A percentile compares a stretch with the other conserved stretches of the same genome.
Conservation (phyloP, 2,888 invertebrate species). For the Aradus depressus region DNA sequence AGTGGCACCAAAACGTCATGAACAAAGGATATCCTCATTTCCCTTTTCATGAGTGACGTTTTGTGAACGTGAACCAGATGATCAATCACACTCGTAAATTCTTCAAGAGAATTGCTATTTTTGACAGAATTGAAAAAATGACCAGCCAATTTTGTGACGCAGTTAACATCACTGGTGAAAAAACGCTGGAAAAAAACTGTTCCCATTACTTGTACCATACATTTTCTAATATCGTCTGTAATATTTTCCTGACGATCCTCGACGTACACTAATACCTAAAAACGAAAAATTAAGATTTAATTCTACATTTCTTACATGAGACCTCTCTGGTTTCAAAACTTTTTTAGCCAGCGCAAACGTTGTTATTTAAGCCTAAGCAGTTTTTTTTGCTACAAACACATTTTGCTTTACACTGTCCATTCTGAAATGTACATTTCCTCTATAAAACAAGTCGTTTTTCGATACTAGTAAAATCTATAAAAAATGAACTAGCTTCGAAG, state of each 20-base stretch:
- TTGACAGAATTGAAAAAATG: slow-evolving; percentile 2
- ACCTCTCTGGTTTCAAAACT: too few species aligned
- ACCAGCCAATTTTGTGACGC: slow-evolving; percentile 9
- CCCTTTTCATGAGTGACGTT: slow-evolving; percentile 18
- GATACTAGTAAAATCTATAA: too few species aligned
- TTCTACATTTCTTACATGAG: too few species aligned
- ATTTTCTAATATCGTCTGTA: neutral
- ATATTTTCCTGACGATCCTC: neutral
- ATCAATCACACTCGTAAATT: slow-evolving; percentile 14
- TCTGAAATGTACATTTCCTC: too few species aligned
- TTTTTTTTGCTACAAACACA: too few species aligned
- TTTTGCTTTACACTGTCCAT: too few species aligned
- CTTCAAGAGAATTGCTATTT: neutral
- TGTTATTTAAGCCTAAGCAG: too few species aligned
- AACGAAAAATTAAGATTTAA: neutral
- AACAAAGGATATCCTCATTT: slow-evolving; percentile 15
- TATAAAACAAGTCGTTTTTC: too few species aligned
- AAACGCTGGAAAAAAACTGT: slow-evolving; percentile 20
- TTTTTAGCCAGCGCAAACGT: too few species aligned
- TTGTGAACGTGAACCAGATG: slow-evolving; percentile 10
- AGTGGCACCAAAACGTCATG: slow-evolving; percentile 14
- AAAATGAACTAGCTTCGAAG: too few species aligned
- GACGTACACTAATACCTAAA: neutral
- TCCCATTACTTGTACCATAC: slow-evolving; percentile 13
- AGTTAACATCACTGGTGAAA: slow-evolving; percentile 19